These are phyloP conservation scores for Tor tambroides DNA, from an alignment of 2,113 vertebrate species.

Conservation along the genomic window DNA sequence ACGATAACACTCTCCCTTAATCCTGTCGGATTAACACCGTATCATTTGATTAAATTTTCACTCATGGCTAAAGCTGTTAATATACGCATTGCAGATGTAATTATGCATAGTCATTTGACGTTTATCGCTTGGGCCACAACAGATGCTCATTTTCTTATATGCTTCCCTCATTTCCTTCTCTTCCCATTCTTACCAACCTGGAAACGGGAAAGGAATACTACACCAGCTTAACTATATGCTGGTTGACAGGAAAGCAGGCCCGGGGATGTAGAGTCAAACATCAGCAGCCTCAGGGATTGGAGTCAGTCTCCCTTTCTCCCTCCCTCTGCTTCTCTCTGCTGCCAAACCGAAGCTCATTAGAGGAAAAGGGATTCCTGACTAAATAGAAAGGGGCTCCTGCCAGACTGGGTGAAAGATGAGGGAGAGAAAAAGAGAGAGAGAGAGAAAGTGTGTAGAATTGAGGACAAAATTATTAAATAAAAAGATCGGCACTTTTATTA, in stretches of 20 bases:
- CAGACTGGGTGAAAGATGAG: constrained; percentile 58
- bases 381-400: constrained; percentile 70
- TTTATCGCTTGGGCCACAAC: constrained; percentile 60
- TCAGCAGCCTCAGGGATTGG: constrained; percentile 25
- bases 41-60: constrained; percentile 26
- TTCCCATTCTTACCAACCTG: background rate
- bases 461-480: background rate
- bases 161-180: constrained; percentile 52
- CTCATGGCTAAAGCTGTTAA: constrained; percentile 30
- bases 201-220: constrained; percentile 8
- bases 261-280: constrained; percentile 44
- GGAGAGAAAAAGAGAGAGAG: constrained; percentile 52
- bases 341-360: constrained; percentile 76
- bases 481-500: background rate
- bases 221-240: background rate
- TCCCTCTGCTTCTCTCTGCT: constrained; percentile 44
- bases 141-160: constrained; percentile 27
- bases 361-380: constrained; percentile 69
- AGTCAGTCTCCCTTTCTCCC: constrained; percentile 21
- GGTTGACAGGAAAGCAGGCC: constrained; percentile 39
- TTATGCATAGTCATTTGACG: constrained; percentile 15
- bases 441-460: constrained; percentile 18
- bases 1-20: constrained; percentile 14
- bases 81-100: constrained; percentile 36
- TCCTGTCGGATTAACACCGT: constrained; percentile 48